Evolutionary conservation across 2,888 invertebrate species (phyloP).

Genomic region (Serripes groenlandicus): DNA sequence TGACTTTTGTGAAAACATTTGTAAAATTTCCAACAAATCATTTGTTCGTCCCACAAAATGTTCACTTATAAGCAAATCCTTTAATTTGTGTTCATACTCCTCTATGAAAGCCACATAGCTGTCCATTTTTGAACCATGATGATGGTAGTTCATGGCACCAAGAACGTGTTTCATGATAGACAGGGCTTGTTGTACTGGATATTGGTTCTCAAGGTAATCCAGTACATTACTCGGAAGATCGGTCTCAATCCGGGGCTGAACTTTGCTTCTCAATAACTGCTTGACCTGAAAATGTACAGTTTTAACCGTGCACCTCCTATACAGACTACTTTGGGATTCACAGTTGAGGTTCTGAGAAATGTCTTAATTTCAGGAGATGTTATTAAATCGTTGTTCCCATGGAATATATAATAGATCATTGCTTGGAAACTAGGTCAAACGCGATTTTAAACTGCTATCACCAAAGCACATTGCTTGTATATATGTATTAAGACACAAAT

Average conservation of each 20-base stretch:
- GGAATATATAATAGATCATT: too few relatives aligned
- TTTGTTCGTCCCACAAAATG: background rate
- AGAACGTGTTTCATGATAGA: constrained; percentile 5
- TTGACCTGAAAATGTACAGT: background rate
- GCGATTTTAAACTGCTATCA: too few relatives aligned
- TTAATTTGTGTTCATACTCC: background rate
- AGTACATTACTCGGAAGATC: constrained; percentile 8
- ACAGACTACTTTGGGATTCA: too few relatives aligned
- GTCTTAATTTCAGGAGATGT: too few relatives aligned
- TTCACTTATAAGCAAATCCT: background rate
- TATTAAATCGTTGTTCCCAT: too few relatives aligned
- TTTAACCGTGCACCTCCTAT: too few relatives aligned
- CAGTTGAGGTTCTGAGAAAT: too few relatives aligned
- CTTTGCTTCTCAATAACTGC: background rate
- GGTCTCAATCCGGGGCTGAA: background rate
- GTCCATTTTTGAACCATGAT: background rate
- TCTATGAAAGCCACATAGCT: background rate
- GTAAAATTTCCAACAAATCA: background rate
- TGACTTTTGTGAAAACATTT: background rate
- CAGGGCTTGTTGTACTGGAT: background rate
- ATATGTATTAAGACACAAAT: too few relatives aligned
- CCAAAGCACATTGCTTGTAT: too few relatives aligned
- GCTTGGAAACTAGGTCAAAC: too few relatives aligned
- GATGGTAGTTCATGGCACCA: constrained; percentile 5
- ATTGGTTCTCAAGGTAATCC: background rate